phyloP scores from a whole-genome alignment of 1,140 invertebrate species.

The Tenebrio molitor region DNA sequence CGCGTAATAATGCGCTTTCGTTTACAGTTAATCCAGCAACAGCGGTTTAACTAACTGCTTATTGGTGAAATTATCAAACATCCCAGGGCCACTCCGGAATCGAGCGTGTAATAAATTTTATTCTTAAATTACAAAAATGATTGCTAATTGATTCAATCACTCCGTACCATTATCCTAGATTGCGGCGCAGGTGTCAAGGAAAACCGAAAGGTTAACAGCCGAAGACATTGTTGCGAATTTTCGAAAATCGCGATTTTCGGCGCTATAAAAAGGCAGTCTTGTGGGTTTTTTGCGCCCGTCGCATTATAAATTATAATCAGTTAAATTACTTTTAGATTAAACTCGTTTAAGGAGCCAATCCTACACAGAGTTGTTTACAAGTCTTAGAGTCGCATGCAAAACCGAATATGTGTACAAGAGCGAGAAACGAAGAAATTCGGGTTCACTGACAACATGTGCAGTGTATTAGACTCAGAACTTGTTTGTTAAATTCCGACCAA shows the following conservation, averaged over 20 bases:
- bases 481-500: slow-evolving; percentile 50
- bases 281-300: background rate
- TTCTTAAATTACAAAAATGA: background rate
- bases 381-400: slow-evolving; percentile 33
- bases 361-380: slow-evolving; percentile 38
- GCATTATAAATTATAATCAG: slow-evolving; percentile 40
- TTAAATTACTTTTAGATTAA: slow-evolving; percentile 40
- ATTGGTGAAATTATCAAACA: slow-evolving; percentile 20
- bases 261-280: too few species aligned
- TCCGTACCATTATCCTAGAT: background rate
- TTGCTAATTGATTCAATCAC: slow-evolving; percentile 19
- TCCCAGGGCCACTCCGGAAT: background rate
- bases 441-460: slow-evolving; percentile 49
- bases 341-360: slow-evolving; percentile 37
- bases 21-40: slow-evolving; percentile 18
- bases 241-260: background rate
- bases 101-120: slow-evolving; percentile 8
- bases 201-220: slow-evolving; percentile 10
- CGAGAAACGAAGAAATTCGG: slow-evolving; percentile 22
- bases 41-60: slow-evolving; percentile 3
- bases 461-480: slow-evolving; percentile 48
- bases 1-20: slow-evolving; percentile 1
- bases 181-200: background rate
- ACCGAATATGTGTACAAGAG: slow-evolving; percentile 19
- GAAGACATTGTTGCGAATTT: background rate